phyloP scores from a whole-genome alignment of 2,888 invertebrate species.

The Schrankia costaestrigalis region DNA sequence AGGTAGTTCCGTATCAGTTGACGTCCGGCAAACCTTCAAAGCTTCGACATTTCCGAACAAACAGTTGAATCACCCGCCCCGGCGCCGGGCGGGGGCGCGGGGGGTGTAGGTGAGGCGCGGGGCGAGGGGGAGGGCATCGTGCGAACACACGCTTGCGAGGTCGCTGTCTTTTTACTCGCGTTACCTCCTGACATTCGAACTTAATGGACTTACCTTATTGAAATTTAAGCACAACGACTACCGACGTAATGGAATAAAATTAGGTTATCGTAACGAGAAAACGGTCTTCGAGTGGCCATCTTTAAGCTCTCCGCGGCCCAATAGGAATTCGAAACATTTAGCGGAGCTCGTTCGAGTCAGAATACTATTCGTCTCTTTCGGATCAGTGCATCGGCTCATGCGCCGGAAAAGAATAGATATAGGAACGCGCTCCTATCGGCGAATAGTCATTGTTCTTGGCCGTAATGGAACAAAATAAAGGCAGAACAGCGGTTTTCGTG shows the following conservation, averaged over 20 bases:
- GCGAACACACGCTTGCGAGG: slow-evolving; percentile 65
- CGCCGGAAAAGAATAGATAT: slow-evolving; percentile 63
- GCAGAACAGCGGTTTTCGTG: slow-evolving; percentile 79
- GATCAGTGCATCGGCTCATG: slow-evolving; percentile 15
- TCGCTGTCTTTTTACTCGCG: slow-evolving; percentile 71
- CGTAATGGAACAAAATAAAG: slow-evolving; percentile 79
- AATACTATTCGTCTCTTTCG: slow-evolving; percentile 58
- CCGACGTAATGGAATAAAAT: slow-evolving; percentile 71
- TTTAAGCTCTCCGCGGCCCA: slow-evolving; percentile 72
- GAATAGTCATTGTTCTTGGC: slow-evolving; percentile 77
- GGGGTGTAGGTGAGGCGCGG: slow-evolving; percentile 16
- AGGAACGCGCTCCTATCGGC: slow-evolving; percentile 60
- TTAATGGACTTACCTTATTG: slow-evolving; percentile 74
- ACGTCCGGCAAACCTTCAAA: slow-evolving; percentile 80
- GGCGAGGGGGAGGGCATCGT: slow-evolving; percentile 31
- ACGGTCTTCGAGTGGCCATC: slow-evolving; percentile 75
- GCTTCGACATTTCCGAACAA: slow-evolving; percentile 77
- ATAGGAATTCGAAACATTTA: slow-evolving; percentile 74
- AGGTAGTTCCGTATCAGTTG: slow-evolving; percentile 75
- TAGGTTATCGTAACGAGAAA: slow-evolving; percentile 78
- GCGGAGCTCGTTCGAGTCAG: slow-evolving; percentile 36
- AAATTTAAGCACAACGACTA: slow-evolving; percentile 71
- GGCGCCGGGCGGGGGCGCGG: slow-evolving; percentile 16
- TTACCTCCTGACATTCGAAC: slow-evolving; percentile 75
- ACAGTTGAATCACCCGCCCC: slow-evolving; percentile 59